Conservation (phyloP, 2,888 invertebrate genomes). For the Zhengitettix transpicula region DNA sequence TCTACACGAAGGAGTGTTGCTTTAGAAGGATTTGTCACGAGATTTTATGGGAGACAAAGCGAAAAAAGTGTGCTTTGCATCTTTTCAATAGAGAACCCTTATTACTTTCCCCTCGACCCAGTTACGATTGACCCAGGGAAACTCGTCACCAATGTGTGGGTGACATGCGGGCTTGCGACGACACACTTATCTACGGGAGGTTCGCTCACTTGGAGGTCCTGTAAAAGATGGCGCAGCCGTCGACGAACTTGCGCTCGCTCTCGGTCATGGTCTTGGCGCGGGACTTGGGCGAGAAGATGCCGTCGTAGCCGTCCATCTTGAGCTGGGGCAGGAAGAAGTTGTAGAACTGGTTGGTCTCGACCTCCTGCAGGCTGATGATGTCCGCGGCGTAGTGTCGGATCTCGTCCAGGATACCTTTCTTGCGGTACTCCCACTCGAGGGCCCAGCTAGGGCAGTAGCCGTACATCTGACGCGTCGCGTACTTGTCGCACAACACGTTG, state of each 20-base stretch:
- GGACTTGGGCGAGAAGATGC: conserved; percentile 96
- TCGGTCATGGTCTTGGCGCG: conserved; percentile 97
- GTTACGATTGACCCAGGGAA: too few species aligned
- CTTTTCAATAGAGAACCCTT: neutral
- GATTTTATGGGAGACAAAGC: too few species aligned
- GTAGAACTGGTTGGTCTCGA: conserved; percentile 97
- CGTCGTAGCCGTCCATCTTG: conserved; percentile 78
- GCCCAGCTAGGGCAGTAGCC: conserved; percentile 99
- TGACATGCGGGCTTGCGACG: neutral
- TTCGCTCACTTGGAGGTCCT: conserved; percentile 69
- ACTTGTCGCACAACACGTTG: conserved; percentile 98
- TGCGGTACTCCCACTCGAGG: conserved; percentile 94
- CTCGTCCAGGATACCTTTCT: conserved; percentile 92
- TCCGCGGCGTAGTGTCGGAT: conserved; percentile 92
- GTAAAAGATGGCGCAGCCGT: conserved; percentile 98
- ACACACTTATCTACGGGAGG: neutral
- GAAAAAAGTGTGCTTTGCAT: too few species aligned
- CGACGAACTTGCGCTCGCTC: conserved; percentile 91
- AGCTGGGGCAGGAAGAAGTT: conserved; percentile 91
- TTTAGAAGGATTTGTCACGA: too few species aligned
- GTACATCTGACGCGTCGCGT: conserved; percentile 96
- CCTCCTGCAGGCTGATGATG: conserved; percentile 93
- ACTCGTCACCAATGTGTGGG: too few species aligned
- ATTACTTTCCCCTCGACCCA: neutral
- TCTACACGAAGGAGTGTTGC: too few species aligned